Conservation (phyloP, 2,888 invertebrate genomes). For the Tipula unca region DNA sequence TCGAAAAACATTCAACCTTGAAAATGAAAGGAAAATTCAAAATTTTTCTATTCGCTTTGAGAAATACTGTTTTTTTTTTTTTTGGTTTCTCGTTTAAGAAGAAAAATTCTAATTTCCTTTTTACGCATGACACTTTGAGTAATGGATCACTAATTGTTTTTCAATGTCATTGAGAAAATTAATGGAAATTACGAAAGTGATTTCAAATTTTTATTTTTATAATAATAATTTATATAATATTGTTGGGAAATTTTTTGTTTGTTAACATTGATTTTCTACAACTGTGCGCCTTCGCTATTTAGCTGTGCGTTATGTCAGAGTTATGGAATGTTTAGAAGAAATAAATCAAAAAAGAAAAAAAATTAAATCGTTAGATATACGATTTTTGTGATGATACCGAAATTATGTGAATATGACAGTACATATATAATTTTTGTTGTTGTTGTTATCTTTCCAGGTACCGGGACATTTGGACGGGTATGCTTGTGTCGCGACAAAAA, state of each 20-base stretch:
- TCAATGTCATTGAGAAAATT: not conserved
- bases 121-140: not conserved
- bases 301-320: not conserved
- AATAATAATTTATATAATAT: not conserved
- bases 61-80: not conserved
- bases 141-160: not conserved
- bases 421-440: conserved; percentile 27
- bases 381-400: not conserved
- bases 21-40: not conserved
- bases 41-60: not conserved
- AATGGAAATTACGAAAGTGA: not conserved
- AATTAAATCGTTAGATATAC: not conserved
- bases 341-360: not conserved
- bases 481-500: conserved; percentile 79
- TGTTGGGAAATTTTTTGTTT: not conserved
- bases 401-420: not conserved
- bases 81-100: too few relatives aligned
- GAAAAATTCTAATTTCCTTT: not conserved
- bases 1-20: not conserved
- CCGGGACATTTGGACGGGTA: conserved; percentile 95
- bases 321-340: not conserved
- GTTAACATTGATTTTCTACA: not conserved
- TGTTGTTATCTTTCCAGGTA: conserved; percentile 50
- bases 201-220: not conserved
- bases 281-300: not conserved